Evolutionary conservation across 2,113 vertebrate species (phyloP).

Genomic region (Pithys albifrons): DNA sequence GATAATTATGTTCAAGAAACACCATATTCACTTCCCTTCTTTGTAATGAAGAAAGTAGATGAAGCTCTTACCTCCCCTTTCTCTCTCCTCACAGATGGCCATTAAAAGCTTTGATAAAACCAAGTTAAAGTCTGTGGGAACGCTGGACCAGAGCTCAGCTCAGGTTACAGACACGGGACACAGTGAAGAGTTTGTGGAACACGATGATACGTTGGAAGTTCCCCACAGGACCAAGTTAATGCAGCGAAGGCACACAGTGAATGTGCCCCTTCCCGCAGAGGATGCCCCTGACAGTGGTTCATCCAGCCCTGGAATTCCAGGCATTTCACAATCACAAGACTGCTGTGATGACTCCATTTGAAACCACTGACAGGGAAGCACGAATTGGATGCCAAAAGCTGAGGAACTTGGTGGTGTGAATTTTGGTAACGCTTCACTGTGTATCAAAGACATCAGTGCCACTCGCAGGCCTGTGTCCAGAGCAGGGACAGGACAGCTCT

Average conservation of each 20-base stretch:
- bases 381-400: neutral
- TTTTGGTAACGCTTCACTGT: neutral
- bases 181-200: neutral
- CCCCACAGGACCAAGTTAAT: slow-evolving; percentile 33
- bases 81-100: slow-evolving; percentile 66
- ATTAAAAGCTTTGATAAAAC: slow-evolving; percentile 68
- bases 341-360: neutral
- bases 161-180: neutral
- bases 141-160: slow-evolving; percentile 53
- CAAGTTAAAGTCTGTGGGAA: slow-evolving; percentile 64
- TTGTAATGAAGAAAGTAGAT: neutral
- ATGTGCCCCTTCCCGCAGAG: neutral
- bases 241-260: slow-evolving; percentile 79
- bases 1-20: neutral
- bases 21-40: neutral
- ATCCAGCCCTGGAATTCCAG: neutral
- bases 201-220: neutral
- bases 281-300: neutral
- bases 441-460: neutral
- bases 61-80: neutral
- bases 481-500: neutral
- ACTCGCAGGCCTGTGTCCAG: neutral
- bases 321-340: neutral
- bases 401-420: neutral
- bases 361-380: neutral